Evolutionary conservation across 2,113 vertebrate genomes (phyloP).

Genomic region (Tupaia chinensis): DNA sequence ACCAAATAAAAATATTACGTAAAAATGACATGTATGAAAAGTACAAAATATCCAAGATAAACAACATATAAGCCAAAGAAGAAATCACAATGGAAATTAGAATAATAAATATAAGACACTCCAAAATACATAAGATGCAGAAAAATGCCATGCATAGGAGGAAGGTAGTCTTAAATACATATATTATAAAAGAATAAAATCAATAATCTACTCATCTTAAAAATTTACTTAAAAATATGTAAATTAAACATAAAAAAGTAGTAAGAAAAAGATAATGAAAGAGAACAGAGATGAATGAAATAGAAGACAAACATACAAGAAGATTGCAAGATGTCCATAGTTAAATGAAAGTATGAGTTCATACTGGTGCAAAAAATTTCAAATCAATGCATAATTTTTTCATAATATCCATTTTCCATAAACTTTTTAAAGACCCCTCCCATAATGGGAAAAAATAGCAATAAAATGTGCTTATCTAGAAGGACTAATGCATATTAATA

Average conservation of each 20-base stretch:
- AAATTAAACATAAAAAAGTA: not conserved
- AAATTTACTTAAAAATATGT: not conserved
- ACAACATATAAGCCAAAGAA: not conserved
- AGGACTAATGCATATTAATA: not conserved
- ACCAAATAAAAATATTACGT: constrained; percentile 29
- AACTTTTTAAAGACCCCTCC: too few relatives aligned
- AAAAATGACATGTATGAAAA: not conserved
- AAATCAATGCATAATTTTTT: too few relatives aligned
- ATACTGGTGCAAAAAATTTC: too few relatives aligned
- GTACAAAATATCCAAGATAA: not conserved
- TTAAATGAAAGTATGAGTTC: not conserved
- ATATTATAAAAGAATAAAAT: not conserved
- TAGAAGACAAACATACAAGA: not conserved
- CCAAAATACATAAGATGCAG: not conserved
- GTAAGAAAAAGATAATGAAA: too few relatives aligned
- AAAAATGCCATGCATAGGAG: not conserved
- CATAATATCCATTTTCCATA: too few relatives aligned
- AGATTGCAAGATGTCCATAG: too few relatives aligned
- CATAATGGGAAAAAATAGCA: not conserved
- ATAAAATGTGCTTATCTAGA: not conserved
- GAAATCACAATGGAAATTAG: constrained; percentile 18
- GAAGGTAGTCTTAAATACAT: not conserved
- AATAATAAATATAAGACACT: not conserved
- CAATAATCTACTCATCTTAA: not conserved
- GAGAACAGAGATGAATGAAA: too few relatives aligned